Base-by-base conservation (phyloP, 2,113 vertebrate genomes). In the Poeciliopsis prolifica region DNA sequence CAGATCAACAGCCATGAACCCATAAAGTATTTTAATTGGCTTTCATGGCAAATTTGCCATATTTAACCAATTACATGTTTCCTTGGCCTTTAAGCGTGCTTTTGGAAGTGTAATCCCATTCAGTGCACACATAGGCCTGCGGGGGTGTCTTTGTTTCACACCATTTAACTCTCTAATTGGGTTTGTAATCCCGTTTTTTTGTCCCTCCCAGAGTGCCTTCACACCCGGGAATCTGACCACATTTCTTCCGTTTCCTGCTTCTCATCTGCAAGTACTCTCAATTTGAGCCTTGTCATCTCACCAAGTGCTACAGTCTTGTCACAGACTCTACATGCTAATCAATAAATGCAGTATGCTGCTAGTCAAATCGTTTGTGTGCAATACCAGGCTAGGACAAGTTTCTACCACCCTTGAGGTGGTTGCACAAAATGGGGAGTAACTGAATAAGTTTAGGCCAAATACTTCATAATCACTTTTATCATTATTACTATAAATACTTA, bases 181-280 rank as follows among this genome's bases (percentile, higher is more conserved):
- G 65, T 73, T 74, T 82, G 80, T 88, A 89, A 92, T 90, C 88
- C 44, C 81, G 72, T 75, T 84, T 70, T 62, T 79, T 63, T 72
- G 33, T 22, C 75, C 51, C 71, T 75, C 74, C 29, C 80, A 26
- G 61, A 77, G 30, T 3, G 61, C 70, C 12, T 4, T 30, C 73
- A 75, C 80, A 76, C 60, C 28, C 5, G 35, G 65, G 72, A 80
- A 61, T 68, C 64, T 74, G 68, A 54, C 26, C 31, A 40, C 22
- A 37, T 77, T 71, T 74, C 40, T 61, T 29, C 33, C 31, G 74
- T 70, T 22, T 35, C 17, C 5, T 58, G 51, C 60, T 61, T 58
- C 35, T 63, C 33, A 66, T 79, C 29, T 12, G 42, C 31, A 10
- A 8, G 1, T 31, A 33, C 4, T 63, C 61, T 12, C 2, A 12